phyloP scores from a whole-genome alignment of 2,888 invertebrate species.

The Acanthosepion pharaonis region DNA sequence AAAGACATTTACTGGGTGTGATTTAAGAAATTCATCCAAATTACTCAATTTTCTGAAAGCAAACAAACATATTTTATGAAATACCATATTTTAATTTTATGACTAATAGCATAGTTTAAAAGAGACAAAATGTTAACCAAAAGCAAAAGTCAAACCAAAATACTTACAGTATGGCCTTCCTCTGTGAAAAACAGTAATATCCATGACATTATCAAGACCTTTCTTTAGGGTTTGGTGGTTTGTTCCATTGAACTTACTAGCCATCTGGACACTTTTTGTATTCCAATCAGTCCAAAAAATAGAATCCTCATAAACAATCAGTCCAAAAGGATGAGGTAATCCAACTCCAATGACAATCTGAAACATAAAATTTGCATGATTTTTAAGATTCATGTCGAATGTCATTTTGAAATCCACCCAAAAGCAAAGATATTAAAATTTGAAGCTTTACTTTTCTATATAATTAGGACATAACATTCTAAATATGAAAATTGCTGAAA shows the following conservation, averaged over 20 bases:
- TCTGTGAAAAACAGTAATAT: slow-evolving; percentile 80
- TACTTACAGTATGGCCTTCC: slow-evolving; percentile 71
- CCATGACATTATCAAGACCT: slow-evolving; percentile 91
- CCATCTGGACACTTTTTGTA: slow-evolving; percentile 87
- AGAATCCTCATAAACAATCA: slow-evolving; percentile 90
- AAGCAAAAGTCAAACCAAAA: background rate
- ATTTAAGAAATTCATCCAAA: too few species aligned
- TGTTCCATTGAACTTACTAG: slow-evolving; percentile 77
- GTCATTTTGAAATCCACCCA: too few species aligned
- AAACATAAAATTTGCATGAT: background rate
- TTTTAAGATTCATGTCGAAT: too few species aligned
- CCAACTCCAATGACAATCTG: slow-evolving; percentile 77
- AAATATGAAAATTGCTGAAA: too few species aligned
- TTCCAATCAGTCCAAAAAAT: slow-evolving; percentile 96
- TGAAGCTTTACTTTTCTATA: too few species aligned
- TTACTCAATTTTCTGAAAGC: too few species aligned
- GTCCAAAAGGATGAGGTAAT: slow-evolving; percentile 91
- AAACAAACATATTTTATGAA: too few species aligned
- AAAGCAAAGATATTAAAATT: too few species aligned
- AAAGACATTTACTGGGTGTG: too few species aligned
- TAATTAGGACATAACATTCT: too few species aligned
- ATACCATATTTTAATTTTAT: too few species aligned
- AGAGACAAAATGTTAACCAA: background rate
- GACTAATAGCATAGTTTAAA: background rate
- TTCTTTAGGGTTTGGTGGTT: slow-evolving; percentile 80